These are phyloP conservation scores for Serripes groenlandicus DNA, from an alignment of 2,888 invertebrate species.

Conservation along the genomic window DNA sequence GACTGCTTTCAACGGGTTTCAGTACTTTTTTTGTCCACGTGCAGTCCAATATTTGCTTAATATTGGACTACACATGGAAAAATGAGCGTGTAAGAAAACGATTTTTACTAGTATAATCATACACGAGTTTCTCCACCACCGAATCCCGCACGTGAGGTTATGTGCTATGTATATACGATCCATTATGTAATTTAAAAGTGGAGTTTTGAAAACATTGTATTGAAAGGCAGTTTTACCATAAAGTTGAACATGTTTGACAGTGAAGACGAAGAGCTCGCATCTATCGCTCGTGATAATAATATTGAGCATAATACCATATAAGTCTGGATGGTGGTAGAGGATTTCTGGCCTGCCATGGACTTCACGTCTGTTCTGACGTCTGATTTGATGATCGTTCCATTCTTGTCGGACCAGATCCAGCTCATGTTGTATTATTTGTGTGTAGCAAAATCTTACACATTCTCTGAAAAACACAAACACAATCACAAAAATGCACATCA, in stretches of 20 bases:
- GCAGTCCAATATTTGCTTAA: no score
- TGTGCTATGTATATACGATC: background rate
- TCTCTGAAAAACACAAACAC: conserved; percentile 34
- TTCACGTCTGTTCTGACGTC: conserved; percentile 25
- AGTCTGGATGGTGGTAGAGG: conserved; percentile 30
- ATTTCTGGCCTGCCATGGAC: conserved; percentile 43
- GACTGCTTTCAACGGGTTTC: no score
- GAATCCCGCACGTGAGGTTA: background rate
- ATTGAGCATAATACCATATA: conserved; percentile 28
- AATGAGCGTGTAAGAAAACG: no score
- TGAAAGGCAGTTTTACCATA: conserved; percentile 2
- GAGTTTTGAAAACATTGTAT: background rate
- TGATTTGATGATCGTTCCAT: conserved; percentile 42
- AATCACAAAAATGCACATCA: conserved; percentile 7
- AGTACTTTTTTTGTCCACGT: no score
- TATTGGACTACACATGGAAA: no score
- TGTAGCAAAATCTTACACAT: conserved; percentile 46
- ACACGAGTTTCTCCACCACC: no score
- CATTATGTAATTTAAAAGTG: background rate
- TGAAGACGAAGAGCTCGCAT: background rate
- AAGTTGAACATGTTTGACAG: background rate
- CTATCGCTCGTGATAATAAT: conserved; percentile 18
- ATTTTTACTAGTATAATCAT: no score
- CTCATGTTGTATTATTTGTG: conserved; percentile 38
- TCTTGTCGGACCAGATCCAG: conserved; percentile 32